Percentiles rank a stretch among this genome's conserved stretches.
These are phyloP conservation scores for Corythucha ciliata DNA, from an alignment of 2,888 invertebrate genomes.

Conservation along the genomic window DNA sequence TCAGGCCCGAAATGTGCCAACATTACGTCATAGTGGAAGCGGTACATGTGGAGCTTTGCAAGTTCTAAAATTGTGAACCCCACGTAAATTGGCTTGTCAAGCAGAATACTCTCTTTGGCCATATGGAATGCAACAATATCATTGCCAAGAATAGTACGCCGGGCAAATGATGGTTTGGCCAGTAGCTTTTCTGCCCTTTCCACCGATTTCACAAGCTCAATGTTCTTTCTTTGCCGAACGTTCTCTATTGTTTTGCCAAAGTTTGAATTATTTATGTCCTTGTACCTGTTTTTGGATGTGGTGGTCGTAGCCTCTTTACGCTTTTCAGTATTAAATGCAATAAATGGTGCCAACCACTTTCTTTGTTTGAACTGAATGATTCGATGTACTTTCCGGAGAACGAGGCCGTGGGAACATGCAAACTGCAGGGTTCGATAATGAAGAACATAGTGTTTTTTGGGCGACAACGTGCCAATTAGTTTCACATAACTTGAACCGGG, in stretches of 20 bases:
- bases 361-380: conserved; percentile 36
- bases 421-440: no score
- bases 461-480: no score
- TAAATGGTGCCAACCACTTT: conserved; percentile 36
- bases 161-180: not conserved
- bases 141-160: not conserved
- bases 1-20: no score
- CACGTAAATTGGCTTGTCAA: not conserved
- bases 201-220: not conserved
- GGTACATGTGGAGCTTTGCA: not conserved
- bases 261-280: not conserved
- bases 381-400: conserved; percentile 37
- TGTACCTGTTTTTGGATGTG: not conserved
- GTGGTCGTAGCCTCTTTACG: not conserved
- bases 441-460: no score
- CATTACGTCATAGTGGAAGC: not conserved
- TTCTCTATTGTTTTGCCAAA: conserved; percentile 1
- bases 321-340: conserved; percentile 29
- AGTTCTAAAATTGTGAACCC: not conserved
- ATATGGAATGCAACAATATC: no score
- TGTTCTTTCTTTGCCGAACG: not conserved
- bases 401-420: conserved; percentile 33
- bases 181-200: not conserved
- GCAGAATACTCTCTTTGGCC: not conserved
- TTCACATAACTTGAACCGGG: no score